phyloP scores from a whole-genome alignment of 2,797 vertebrate species.

The Babyrousa celebensis region DNA sequence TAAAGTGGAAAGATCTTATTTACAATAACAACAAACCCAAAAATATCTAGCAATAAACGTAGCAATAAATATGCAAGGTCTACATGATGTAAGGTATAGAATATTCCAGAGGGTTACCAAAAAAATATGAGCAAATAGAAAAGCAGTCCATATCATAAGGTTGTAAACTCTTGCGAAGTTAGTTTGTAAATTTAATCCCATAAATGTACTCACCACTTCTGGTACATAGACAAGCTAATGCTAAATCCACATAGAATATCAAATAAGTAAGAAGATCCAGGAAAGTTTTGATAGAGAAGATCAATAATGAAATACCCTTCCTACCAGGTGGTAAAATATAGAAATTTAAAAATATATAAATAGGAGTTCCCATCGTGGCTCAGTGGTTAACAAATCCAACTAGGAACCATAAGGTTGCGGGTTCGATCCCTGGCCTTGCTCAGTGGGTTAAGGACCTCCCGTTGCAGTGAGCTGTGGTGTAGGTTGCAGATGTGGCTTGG shows the following conservation, averaged over 20 bases:
- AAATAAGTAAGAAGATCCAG: constrained; percentile 27
- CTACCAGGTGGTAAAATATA: not conserved
- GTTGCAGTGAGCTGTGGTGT: too few relatives aligned
- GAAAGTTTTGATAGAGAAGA: constrained; percentile 6
- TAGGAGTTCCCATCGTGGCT: too few relatives aligned
- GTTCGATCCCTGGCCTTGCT: too few relatives aligned
- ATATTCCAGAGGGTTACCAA: not conserved
- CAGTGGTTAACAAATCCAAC: too few relatives aligned
- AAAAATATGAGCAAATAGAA: not conserved
- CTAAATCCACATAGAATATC: not conserved
- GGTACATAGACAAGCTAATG: not conserved
- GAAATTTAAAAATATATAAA: not conserved
- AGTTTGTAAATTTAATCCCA: constrained; percentile 19
- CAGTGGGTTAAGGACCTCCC: too few relatives aligned
- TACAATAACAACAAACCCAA: not conserved
- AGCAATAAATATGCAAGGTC: not conserved
- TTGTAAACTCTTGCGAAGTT: not conserved
- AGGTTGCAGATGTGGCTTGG: too few relatives aligned
- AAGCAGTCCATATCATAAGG: not conserved
- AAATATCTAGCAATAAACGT: not conserved
- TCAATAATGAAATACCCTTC: not conserved
- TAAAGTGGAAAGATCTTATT: not conserved
- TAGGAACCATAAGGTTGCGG: too few relatives aligned
- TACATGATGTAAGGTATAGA: not conserved
- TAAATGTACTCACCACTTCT: not conserved